phyloP scores from a whole-genome alignment of 2,888 invertebrate species.

The Pristionchus mayeri region DNA sequence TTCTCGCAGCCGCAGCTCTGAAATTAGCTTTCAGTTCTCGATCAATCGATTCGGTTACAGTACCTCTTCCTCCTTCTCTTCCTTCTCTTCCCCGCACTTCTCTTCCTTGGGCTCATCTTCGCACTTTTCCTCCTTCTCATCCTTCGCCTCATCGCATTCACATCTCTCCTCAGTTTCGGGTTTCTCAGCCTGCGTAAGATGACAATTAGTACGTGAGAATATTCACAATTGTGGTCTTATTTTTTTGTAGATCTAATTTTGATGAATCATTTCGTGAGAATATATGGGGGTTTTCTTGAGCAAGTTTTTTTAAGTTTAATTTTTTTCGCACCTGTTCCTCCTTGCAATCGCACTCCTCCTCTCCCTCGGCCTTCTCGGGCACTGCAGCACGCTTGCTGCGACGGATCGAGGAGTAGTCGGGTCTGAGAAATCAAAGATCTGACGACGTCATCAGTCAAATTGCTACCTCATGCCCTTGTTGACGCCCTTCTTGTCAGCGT shows the following conservation, averaged over 20 bases:
- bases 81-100: background rate
- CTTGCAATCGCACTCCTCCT: slow-evolving; percentile 32
- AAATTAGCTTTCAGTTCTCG: background rate
- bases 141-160: background rate
- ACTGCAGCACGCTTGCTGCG: background rate
- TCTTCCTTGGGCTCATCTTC: background rate
- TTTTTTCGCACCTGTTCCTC: slow-evolving; percentile 4
- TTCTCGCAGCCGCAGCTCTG: slow-evolving; percentile 26
- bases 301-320: too few relatives aligned
- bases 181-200: background rate
- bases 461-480: slow-evolving; percentile 19
- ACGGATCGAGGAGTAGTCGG: slow-evolving; percentile 36
- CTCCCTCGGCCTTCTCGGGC: background rate
- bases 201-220: too few relatives aligned
- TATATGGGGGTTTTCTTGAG: too few relatives aligned
- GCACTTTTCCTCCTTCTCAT: background rate
- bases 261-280: background rate
- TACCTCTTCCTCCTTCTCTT: slow-evolving; percentile 24
- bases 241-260: too few relatives aligned
- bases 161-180: background rate
- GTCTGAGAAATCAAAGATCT: background rate
- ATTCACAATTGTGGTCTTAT: too few relatives aligned
- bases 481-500: background rate
- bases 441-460: background rate
- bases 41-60: background rate